Percentiles rank a stretch among this genome's conserved stretches.
phyloP scores from a whole-genome alignment of 2,888 invertebrate species.

The Uropetala carovei region DNA sequence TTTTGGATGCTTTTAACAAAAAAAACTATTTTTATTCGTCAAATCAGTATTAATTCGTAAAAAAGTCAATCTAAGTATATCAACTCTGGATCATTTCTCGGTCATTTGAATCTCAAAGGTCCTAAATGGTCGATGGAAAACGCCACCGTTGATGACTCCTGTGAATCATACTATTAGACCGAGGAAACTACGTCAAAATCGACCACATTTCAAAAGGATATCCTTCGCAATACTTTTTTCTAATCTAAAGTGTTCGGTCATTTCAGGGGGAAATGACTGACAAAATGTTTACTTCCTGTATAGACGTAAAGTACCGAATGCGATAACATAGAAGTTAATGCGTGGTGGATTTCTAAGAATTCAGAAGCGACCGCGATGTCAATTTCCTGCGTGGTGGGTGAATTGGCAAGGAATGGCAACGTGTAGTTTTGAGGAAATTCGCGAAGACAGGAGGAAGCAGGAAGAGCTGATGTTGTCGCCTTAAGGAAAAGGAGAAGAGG shows the following conservation, averaged over 20 bases:
- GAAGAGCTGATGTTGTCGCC: neutral
- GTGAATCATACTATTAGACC: neutral
- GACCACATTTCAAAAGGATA: neutral
- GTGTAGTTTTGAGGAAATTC: neutral
- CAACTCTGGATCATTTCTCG: no score
- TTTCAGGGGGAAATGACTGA: neutral
- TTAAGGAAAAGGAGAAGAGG: neutral
- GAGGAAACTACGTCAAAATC: neutral
- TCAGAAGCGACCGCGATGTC: neutral
- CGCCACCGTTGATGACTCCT: neutral
- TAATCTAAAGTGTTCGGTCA: neutral
- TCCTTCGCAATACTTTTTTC: neutral
- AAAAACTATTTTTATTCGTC: no score
- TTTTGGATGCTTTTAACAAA: no score
- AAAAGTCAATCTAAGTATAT: no score
- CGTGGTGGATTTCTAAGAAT: neutral
- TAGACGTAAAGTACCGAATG: neutral
- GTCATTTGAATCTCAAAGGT: no score
- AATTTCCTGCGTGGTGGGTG: constrained; percentile 1
- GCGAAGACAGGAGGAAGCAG: neutral
- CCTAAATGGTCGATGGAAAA: neutral
- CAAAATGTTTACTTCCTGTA: neutral
- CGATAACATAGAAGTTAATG: neutral
- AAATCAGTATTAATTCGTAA: no score
- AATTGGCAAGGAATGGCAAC: neutral